phyloP scores from a whole-genome alignment of 2,797 vertebrate species.

The Arnoldichthys spilopterus region DNA sequence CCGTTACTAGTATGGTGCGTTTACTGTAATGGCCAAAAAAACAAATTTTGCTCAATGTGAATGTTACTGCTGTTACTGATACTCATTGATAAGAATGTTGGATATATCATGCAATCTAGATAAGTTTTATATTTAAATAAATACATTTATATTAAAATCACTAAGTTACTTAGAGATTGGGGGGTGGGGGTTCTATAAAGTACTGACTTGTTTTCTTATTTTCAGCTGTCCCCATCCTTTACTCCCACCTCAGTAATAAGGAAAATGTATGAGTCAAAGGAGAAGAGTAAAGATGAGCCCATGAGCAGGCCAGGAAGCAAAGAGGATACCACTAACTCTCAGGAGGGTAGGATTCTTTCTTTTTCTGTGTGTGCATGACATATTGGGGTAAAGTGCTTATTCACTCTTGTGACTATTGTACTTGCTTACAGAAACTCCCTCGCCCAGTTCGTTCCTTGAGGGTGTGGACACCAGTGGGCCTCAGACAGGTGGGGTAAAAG shows the following conservation, averaged over 20 bases:
- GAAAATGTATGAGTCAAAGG: slow-evolving; percentile 98
- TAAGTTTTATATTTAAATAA: too few species aligned
- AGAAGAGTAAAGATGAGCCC: slow-evolving; percentile 91
- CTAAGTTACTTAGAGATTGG: too few species aligned
- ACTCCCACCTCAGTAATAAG: slow-evolving; percentile 98
- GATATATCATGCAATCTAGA: too few species aligned
- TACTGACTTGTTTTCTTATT: neutral
- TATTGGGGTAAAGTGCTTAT: too few species aligned
- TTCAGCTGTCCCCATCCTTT: slow-evolving; percentile 93
- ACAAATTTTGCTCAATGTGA: too few species aligned
- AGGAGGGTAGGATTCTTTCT: slow-evolving; percentile 79
- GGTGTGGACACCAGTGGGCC: slow-evolving; percentile 63
- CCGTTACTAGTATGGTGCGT: slow-evolving; percentile 95
- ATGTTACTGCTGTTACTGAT: too few species aligned
- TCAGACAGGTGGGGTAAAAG: slow-evolving; percentile 70
- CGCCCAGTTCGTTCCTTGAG: slow-evolving; percentile 73
- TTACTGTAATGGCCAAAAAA: neutral
- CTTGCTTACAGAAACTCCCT: slow-evolving; percentile 66
- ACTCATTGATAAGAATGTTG: too few species aligned
- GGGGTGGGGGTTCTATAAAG: too few species aligned
- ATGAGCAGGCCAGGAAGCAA: slow-evolving; percentile 80
- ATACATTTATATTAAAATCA: too few species aligned
- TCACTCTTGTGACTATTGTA: too few species aligned
- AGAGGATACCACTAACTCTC: slow-evolving; percentile 81
- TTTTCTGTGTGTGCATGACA: neutral